These are phyloP conservation scores for Drosophila sordidula DNA, from an alignment of 2,888 invertebrate genomes.

Conservation along the genomic window DNA sequence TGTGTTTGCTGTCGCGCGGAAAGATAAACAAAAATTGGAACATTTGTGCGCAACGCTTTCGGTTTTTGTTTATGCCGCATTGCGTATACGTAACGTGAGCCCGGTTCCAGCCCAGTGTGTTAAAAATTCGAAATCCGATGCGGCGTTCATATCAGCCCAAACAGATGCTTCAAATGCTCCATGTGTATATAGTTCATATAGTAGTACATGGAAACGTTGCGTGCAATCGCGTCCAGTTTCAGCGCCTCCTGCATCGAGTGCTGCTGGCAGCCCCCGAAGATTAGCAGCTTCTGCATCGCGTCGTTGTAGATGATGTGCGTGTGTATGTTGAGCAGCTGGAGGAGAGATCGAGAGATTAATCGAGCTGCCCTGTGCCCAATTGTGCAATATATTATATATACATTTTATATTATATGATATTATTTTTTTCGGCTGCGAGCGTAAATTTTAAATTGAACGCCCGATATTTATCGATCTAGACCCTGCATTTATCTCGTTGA, in stretches of 20 bases:
- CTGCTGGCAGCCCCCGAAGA: conserved; percentile 38
- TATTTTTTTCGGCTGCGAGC: no score
- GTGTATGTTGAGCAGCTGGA: conserved; percentile 57
- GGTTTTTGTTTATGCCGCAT: conserved; percentile 11
- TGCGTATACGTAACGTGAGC: conserved; percentile 48
- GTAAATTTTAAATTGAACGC: no score
- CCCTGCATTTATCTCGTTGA: no score
- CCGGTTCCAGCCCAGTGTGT: neutral
- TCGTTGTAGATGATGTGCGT: conserved; percentile 51
- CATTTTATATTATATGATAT: no score
- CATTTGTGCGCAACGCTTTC: neutral
- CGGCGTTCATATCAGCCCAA: conserved; percentile 44
- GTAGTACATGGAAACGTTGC: conserved; percentile 51
- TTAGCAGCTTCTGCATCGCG: conserved; percentile 42
- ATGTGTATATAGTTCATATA: conserved; percentile 45
- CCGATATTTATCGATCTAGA: no score
- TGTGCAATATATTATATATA: no score
- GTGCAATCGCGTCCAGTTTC: conserved; percentile 46
- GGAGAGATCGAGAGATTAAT: neutral
- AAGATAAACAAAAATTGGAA: conserved; percentile 14
- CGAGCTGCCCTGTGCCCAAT: neutral
- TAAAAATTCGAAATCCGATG: conserved; percentile 3
- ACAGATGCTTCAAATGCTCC: conserved; percentile 56
- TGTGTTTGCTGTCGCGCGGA: conserved; percentile 26
- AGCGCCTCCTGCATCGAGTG: conserved; percentile 45